Evolutionary conservation across 2,113 vertebrate genomes (phyloP).

Genomic region (Mionectes macconnelli): DNA sequence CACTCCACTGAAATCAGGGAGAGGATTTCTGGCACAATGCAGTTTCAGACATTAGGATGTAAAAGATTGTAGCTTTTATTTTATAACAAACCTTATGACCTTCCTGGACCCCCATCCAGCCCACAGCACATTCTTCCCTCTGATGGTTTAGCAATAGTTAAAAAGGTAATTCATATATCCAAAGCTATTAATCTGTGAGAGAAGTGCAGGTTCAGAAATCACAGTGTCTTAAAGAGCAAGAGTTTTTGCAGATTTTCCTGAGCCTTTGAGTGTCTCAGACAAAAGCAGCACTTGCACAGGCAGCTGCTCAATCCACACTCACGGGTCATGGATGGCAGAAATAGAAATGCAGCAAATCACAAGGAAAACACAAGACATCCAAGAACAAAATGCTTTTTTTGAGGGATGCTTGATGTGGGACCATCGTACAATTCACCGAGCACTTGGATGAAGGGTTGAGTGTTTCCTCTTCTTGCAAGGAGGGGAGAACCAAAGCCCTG

Average conservation of each 20-base stretch:
- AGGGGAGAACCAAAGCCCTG: background rate
- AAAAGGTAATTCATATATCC: background rate
- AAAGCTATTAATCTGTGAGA: background rate
- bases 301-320: background rate
- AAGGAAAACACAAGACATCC: background rate
- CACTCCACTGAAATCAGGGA: background rate
- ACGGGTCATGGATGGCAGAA: background rate
- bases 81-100: background rate
- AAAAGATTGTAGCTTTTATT: background rate
- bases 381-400: background rate
- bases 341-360: background rate
- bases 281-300: background rate
- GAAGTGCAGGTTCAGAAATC: background rate
- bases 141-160: background rate
- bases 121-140: background rate
- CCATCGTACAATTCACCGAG: accelerated
- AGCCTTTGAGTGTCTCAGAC: background rate
- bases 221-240: background rate
- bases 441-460: background rate
- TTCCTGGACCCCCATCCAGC: background rate
- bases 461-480: background rate
- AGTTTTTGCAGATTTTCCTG: background rate
- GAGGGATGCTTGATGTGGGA: background rate
- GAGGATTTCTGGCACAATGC: background rate
- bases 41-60: background rate